Evolutionary conservation across 2,113 vertebrate species (phyloP), one percentile per base, ranked within the genome.

Genomic region (Zosterops pallidus): DNA sequence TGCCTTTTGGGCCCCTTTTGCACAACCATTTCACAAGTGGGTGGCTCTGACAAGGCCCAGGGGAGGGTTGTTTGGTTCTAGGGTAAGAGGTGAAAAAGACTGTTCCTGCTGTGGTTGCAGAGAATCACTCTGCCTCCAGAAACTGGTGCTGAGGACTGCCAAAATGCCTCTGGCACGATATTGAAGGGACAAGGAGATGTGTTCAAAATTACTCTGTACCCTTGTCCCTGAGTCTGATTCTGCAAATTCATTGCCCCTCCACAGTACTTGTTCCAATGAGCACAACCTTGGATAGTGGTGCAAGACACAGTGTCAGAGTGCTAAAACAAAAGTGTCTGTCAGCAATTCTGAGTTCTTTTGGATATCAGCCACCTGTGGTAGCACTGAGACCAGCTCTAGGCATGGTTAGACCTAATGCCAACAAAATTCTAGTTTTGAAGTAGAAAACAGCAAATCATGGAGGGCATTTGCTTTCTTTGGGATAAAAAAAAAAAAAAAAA

Each of bases 1-100:
- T 92, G 91, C 71, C 25, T 88, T 86, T 91, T 92, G 79, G 62
- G n/a, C 28, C 42, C 49, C 69, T 84, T 90, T 85, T 79, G 57
- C 89, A 62, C 65, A 84, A 77, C 65, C 56, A 84, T 96, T 97
- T 96, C 72, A 88, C 94, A 96, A 89, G 78, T 90, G 85, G 55
- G 64, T 95, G 77, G 52, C 37, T 96, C 60, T 86, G 44, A 83
- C 4, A 33, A 69, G 72, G 20, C 83, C 47, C 5, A 2, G 29
- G 72, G 92, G 90, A 93, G 83, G 68, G 33, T 86, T 94, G 74
- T 64, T 91, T 86, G 49, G 64, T 92, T 62, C 62, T 67, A 56
- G 72, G 85, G 60, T 87, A 75, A 93, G 92, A 85, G 71, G 90
- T 81, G 70, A 89, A 77, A 59, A 94, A 90, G 28, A 41, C 72